Evolutionary conservation across 2,113 vertebrate genomes (phyloP).

Genomic region (Toxotes chatareus): DNA sequence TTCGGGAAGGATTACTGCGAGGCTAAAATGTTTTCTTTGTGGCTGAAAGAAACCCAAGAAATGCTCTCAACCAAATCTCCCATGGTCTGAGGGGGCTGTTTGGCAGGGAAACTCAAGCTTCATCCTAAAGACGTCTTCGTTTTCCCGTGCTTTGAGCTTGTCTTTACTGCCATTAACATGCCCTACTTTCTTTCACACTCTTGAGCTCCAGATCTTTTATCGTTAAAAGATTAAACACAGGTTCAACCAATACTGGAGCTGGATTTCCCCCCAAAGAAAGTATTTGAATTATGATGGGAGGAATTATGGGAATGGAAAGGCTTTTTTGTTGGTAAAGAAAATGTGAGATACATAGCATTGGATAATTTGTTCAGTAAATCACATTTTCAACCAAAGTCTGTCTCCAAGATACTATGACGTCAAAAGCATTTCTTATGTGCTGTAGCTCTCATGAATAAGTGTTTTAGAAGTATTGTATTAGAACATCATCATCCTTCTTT

Average conservation of each 20-base stretch:
- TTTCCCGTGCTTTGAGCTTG: constrained; percentile 25
- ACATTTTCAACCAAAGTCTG: background rate
- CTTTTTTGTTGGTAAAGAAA: background rate
- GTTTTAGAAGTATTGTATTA: background rate
- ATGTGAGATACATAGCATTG: background rate
- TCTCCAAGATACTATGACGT: background rate
- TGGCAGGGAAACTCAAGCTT: constrained; percentile 43
- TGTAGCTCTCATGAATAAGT: background rate
- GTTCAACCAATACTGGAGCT: background rate
- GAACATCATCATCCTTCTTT: background rate
- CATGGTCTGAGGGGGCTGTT: constrained; percentile 45
- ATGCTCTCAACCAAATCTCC: constrained; percentile 72
- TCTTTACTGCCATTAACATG: constrained; percentile 19
- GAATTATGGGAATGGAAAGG: background rate
- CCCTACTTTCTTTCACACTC: constrained; percentile 3
- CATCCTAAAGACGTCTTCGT: constrained; percentile 33
- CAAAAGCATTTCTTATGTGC: background rate
- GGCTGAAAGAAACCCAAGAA: constrained; percentile 82
- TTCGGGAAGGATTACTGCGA: constrained; percentile 80
- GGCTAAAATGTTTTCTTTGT: constrained; percentile 87
- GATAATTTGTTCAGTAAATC: background rate
- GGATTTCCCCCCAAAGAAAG: constrained; percentile 5
- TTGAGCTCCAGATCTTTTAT: constrained; percentile 5
- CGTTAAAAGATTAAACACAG: background rate
- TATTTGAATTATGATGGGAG: background rate